Evolutionary conservation across 1,140 invertebrate genomes (phyloP), one percentile per base, ranked within the genome.

Genomic region (Marisa cornuarietis): DNA sequence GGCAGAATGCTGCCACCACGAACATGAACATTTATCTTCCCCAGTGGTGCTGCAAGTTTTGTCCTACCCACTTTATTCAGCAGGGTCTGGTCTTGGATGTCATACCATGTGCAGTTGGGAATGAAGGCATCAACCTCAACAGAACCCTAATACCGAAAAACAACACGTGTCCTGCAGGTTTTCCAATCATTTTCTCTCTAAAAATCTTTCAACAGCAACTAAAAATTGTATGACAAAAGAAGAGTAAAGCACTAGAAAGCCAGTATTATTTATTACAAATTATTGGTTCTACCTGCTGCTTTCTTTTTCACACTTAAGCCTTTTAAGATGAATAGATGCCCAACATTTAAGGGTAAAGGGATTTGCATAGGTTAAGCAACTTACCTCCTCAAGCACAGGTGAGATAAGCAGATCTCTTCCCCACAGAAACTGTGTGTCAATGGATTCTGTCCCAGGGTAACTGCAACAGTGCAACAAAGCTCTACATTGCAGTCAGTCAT

Each of bases 401-500:
- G 93, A 90, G 63, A 97, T 93, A 91, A 97, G 93, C 3, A 97
- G 82, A 71, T 92, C 91, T n/a, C 93, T 90, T 24, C 96, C 96
- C 93, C 96, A 95, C 82, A 97, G 89, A 89, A 97, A 97, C 90
- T 96, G 94, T 3, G 92, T 91, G 88, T 96, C 95, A 71, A 97
- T 93, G 31, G 90, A 86, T 86, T 94, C 94, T 0, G 95, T 95
- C 11, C 89, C 83, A 87, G 20, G 81, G 81, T 49, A 71, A 74
- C 26, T 72, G 58, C 22, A 83, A 78, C 63, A 87, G 20, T 24
- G 16, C 11, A 14, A 54, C 8, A 54, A 54, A 9, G 52, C 14
- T 8, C 52, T 54, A 14, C 52, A 6, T 42, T 42, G 31, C 31
- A 42, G 31, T 42, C 2, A 42, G 31, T 42, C 31, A 42, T 6